Evolutionary conservation across 2,888 invertebrate species (phyloP).

Genomic region (Eutolmus rufibarbis): DNA sequence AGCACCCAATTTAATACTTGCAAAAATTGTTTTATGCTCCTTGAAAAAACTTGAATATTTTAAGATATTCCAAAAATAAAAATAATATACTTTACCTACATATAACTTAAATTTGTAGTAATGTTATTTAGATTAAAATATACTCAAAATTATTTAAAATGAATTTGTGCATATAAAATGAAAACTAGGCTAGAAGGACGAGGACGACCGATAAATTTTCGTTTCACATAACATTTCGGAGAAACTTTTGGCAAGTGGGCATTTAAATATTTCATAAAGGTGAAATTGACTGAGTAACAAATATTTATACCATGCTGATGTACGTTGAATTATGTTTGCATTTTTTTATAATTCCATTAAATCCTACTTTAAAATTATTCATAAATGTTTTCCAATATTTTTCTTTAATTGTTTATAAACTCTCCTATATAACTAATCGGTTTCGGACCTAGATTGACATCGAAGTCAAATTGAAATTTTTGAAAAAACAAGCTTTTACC

Average conservation of each 20-base stretch:
- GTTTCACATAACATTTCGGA: not conserved
- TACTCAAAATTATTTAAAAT: not conserved
- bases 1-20: not conserved
- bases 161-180: not conserved
- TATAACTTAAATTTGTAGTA: too few relatives aligned
- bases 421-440: too few relatives aligned
- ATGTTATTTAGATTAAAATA: too few relatives aligned
- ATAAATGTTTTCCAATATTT: too few relatives aligned
- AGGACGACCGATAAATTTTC: not conserved
- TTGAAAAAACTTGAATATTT: not conserved
- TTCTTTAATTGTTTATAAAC: too few relatives aligned
- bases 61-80: not conserved
- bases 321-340: not conserved
- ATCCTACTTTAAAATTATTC: not conserved
- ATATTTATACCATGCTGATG: not conserved
- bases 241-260: not conserved
- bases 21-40: not conserved
- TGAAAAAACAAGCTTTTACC: too few relatives aligned
- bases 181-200: not conserved
- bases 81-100: not conserved
- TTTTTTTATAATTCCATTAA: not conserved
- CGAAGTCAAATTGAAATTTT: too few relatives aligned
- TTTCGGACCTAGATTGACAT: too few relatives aligned
- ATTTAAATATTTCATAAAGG: not conserved
- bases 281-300: not conserved